phyloP scores from a whole-genome alignment of 2,888 invertebrate species.

The Lithosia quadra region DNA sequence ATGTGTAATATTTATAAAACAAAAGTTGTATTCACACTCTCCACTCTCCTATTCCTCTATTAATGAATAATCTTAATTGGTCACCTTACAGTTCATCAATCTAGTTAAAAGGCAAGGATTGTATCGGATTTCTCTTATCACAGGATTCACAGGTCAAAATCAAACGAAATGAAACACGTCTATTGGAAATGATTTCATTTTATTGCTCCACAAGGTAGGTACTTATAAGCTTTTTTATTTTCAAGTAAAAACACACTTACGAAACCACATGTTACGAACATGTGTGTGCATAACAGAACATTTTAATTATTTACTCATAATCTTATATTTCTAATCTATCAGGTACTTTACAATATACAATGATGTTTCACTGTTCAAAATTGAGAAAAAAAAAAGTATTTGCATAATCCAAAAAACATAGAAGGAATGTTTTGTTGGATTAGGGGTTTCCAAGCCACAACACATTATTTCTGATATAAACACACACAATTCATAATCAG shows the following conservation, averaged over 20 bases:
- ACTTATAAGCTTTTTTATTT: slow-evolving; percentile 73
- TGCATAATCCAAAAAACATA: slow-evolving; percentile 59
- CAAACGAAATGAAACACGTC: slow-evolving; percentile 61
- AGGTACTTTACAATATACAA: slow-evolving; percentile 77
- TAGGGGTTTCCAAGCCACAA: slow-evolving; percentile 46
- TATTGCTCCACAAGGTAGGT: slow-evolving; percentile 80
- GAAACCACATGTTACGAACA: slow-evolving; percentile 67
- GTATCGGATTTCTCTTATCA: neutral
- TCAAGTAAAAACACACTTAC: slow-evolving; percentile 71
- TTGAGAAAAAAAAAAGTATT: slow-evolving; percentile 41
- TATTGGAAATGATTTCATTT: slow-evolving; percentile 76
- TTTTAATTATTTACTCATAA: slow-evolving; percentile 50
- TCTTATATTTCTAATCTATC: slow-evolving; percentile 72
- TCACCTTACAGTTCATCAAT: too few species aligned
- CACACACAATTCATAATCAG: slow-evolving; percentile 73
- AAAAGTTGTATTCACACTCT: too few species aligned
- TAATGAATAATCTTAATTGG: neutral
- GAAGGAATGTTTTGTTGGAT: slow-evolving; percentile 59
- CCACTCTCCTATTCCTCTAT: too few species aligned
- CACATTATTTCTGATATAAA: slow-evolving; percentile 66
- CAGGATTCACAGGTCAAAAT: neutral
- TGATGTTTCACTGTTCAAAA: slow-evolving; percentile 54
- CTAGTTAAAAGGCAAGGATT: neutral
- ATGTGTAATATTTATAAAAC: too few species aligned
- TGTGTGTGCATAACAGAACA: slow-evolving; percentile 77